These are phyloP conservation scores for Tragelaphus strepsiceros DNA, from an alignment of 2,113 vertebrate species.

Conservation along the genomic window DNA sequence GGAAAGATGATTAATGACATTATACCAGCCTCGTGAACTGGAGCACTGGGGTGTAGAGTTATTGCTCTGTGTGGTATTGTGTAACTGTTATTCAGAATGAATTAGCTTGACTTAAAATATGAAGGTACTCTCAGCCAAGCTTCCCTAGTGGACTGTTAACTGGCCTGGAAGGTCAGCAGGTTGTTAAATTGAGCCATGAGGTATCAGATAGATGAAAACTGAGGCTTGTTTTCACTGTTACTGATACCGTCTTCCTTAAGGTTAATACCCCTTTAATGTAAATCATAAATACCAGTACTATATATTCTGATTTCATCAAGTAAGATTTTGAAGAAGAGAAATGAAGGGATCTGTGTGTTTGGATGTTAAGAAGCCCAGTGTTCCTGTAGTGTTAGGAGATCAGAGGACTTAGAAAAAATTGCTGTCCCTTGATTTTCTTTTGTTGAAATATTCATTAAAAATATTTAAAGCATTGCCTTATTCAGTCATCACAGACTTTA, in stretches of 20 bases:
- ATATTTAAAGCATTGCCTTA: slow-evolving; percentile 42
- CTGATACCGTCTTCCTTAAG: neutral
- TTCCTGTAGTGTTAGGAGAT: slow-evolving; percentile 38
- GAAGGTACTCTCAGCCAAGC: neutral
- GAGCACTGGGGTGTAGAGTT: neutral
- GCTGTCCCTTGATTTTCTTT: slow-evolving; percentile 47
- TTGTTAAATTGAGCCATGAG: slow-evolving; percentile 23
- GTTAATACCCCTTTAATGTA: slow-evolving; percentile 19
- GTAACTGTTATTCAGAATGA: slow-evolving; percentile 21
- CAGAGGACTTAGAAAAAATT: neutral
- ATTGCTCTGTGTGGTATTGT: neutral
- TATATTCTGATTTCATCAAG: slow-evolving; percentile 13
- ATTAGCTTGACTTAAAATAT: neutral
- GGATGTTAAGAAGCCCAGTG: neutral
- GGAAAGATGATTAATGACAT: neutral
- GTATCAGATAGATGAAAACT: neutral
- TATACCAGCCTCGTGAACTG: neutral
- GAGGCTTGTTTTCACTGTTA: slow-evolving; percentile 9
- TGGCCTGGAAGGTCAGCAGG: neutral
- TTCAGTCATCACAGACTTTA: slow-evolving; percentile 54
- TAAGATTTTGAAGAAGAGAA: neutral
- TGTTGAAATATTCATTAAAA: slow-evolving; percentile 62
- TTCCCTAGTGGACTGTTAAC: neutral
- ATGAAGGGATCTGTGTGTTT: neutral
- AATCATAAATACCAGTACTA: neutral